These are phyloP conservation scores for Sitobion miscanthi DNA, from an alignment of 1,140 invertebrate species.

Conservation along the genomic window DNA sequence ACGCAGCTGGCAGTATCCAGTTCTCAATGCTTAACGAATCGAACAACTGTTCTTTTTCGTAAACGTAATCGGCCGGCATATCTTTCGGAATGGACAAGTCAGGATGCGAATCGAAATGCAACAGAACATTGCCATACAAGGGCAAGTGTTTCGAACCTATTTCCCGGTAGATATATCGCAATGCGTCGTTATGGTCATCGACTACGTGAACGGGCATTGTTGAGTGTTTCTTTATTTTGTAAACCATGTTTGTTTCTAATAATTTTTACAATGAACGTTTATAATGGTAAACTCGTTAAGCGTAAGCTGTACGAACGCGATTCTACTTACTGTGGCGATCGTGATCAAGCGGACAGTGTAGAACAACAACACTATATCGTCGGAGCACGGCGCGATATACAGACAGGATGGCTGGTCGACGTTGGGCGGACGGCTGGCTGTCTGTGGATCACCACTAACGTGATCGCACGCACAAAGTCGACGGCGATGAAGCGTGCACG, in stretches of 20 bases:
- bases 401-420: not conserved
- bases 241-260: constrained; percentile 49
- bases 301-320: not conserved
- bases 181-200: constrained; percentile 64
- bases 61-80: constrained; percentile 74
- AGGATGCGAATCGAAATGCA: constrained; percentile 92
- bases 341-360: not conserved
- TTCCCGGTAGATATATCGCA: constrained; percentile 80
- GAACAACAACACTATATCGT: not conserved
- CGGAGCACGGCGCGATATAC: not conserved
- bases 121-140: constrained; percentile 73
- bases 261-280: constrained; percentile 38
- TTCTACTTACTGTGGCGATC: constrained; percentile 21
- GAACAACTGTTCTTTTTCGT: constrained; percentile 69
- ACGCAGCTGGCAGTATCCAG: constrained; percentile 87
- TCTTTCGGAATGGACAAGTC: constrained; percentile 83
- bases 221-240: constrained; percentile 61
- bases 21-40: constrained; percentile 83
- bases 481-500: not conserved
- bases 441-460: not conserved
- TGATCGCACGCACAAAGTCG: not conserved
- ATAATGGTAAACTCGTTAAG: not conserved
- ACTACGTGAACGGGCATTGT: constrained; percentile 76
- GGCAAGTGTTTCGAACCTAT: constrained; percentile 84
- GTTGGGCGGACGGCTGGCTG: not conserved